Evolutionary conservation across 2,888 invertebrate genomes (phyloP), one percentile per base, ranked within the genome.

Genomic region (Scaptomyza tumidula): DNA sequence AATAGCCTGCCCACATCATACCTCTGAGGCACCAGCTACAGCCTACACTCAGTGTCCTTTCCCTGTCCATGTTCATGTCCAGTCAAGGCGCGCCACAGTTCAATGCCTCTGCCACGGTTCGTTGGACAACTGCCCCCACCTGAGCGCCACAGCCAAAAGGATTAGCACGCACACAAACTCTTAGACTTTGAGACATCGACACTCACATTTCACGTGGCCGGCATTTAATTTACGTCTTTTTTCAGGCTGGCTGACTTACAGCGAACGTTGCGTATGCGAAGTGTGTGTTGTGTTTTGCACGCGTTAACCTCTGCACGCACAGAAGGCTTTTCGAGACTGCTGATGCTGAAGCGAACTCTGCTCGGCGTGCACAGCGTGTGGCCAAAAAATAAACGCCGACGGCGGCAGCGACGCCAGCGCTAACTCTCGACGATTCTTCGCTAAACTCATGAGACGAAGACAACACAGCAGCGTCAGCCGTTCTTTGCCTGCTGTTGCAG

Each of bases 301-400:
- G 82, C 75, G 85, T 71, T 78, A 74, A 73, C 82, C 81, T 83
- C 87, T 88, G 85, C 71, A 83, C 78, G 85, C 87, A 88, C 89
- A 88, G 86, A 81, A 85, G 87, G 78, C 77, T 78, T 69, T 78
- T 78, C 73, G 74, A 88, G 89, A 88, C 88, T 88, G 89, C 88
- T 88, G 89, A 88, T 70, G 85, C 72, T 80, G 75, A 33, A 41
- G 55, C 60, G 58, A 71, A 45, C 45, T 1, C 41, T 37, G 54
- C 64, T 59, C 62, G 54, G 45, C 66, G 63, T 53, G 45, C 79
- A 67, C 70, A 76, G 70, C 69, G 44, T 73, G 75, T 61, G 31
- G 62, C 58, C 50, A 14, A 9, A n/a, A 37, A 39, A 14, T 14
- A n/a, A 19, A 64, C 52, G 33, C 16, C 55, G 3, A 19, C 63